phyloP scores from a whole-genome alignment of 2,888 invertebrate genomes.

The Sinhomidia bicolor region DNA sequence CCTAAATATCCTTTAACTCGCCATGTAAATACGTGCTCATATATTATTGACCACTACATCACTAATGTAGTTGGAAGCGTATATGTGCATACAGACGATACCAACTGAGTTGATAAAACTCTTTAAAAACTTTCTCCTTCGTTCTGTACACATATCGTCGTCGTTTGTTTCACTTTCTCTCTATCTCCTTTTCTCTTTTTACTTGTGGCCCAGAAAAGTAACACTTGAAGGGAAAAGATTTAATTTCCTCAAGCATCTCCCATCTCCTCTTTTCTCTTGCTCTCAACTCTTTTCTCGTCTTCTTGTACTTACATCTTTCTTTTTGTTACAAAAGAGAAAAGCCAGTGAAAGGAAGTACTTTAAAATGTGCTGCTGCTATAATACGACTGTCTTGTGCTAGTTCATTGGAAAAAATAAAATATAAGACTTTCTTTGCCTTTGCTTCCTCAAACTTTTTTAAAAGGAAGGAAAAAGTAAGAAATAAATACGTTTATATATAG shows the following conservation, averaged over 20 bases:
- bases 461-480: constrained; percentile 12
- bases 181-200: not conserved
- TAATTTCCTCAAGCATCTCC: constrained; percentile 64
- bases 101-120: not conserved
- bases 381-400: not conserved
- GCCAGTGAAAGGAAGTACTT: not conserved
- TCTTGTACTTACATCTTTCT: not conserved
- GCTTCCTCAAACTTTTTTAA: not conserved
- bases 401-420: constrained; percentile 45
- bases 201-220: constrained; percentile 36
- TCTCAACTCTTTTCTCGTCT: not conserved
- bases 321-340: constrained; percentile 13
- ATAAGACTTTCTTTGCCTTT: not conserved
- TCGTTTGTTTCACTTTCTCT: not conserved
- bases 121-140: constrained; percentile 55
- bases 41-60: too few relatives aligned
- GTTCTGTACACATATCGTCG: not conserved
- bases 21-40: too few relatives aligned
- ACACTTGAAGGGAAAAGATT: constrained; percentile 62
- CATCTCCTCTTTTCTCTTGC: not conserved
- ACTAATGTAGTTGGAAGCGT: too few relatives aligned
- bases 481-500: not conserved
- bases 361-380: not conserved
- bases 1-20: too few relatives aligned
- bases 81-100: too few relatives aligned